A percentile compares a stretch with the other conserved stretches of the same genome.
phyloP scores from a whole-genome alignment of 1,140 invertebrate species.

The Lepidurus arcticus region DNA sequence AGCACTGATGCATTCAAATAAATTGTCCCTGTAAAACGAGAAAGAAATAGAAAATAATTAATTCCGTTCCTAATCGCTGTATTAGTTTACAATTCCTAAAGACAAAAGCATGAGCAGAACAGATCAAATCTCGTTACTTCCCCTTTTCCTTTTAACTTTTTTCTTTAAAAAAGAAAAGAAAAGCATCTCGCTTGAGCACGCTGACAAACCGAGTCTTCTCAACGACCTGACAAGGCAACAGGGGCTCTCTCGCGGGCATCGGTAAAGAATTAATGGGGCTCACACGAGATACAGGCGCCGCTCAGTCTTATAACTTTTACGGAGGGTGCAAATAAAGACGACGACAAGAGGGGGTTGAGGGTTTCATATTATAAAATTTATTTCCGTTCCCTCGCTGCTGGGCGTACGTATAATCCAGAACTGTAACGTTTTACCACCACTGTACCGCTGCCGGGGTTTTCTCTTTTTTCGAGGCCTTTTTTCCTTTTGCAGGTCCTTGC shows the following conservation, averaged over 20 bases:
- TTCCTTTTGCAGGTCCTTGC: too few species aligned
- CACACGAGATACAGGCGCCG: constrained; percentile 12
- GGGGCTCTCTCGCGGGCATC: constrained; percentile 1
- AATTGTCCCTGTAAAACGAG: neutral
- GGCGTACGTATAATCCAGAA: neutral
- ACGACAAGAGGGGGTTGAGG: neutral
- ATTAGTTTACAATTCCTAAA: too few species aligned
- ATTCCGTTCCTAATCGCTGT: too few species aligned
- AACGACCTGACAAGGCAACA: constrained; percentile 13
- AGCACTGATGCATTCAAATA: neutral
- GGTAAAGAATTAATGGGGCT: constrained; percentile 15
- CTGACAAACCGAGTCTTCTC: constrained; percentile 1
- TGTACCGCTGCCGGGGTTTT: neutral
- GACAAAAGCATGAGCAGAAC: too few species aligned
- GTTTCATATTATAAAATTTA: neutral
- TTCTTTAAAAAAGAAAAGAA: neutral
- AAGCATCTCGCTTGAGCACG: neutral
- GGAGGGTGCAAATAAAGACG: neutral
- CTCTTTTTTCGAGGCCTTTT: neutral
- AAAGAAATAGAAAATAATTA: too few species aligned
- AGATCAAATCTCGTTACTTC: too few species aligned
- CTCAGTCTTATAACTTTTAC: neutral
- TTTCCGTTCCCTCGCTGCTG: neutral
- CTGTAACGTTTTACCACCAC: constrained; percentile 6
- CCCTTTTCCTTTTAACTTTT: too few species aligned